These are phyloP conservation scores for Tuta absoluta DNA, from an alignment of 2,888 invertebrate species.

Conservation along the genomic window DNA sequence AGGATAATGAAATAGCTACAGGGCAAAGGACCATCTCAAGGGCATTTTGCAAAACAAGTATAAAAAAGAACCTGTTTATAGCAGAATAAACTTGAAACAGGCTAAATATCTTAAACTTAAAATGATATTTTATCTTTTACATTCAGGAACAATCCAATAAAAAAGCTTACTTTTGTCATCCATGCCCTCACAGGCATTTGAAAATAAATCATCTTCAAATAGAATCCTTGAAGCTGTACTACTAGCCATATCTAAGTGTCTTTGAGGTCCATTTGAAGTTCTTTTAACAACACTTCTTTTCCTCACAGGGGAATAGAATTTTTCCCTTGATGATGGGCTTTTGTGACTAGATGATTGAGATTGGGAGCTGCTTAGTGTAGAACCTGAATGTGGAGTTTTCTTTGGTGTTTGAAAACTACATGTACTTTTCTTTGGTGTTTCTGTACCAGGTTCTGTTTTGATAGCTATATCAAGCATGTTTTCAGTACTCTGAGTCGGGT, in stretches of 20 bases:
- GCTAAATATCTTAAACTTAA: too few species aligned
- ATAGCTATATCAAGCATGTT: background rate
- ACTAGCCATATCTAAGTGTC: slow-evolving; percentile 46
- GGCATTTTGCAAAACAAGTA: too few species aligned
- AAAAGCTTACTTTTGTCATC: slow-evolving; percentile 69
- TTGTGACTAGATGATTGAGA: slow-evolving; percentile 32
- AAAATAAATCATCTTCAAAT: slow-evolving; percentile 36
- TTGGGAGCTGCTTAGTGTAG: slow-evolving; percentile 20
- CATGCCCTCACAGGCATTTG: slow-evolving; percentile 43
- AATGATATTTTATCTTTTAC: too few species aligned
- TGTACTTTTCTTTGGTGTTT: slow-evolving; percentile 36
- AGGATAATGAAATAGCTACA: too few species aligned
- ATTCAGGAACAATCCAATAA: too few species aligned
- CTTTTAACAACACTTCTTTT: slow-evolving; percentile 50
- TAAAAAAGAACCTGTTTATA: too few species aligned
- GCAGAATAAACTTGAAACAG: too few species aligned
- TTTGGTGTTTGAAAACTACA: slow-evolving; percentile 35
- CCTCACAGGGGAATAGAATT: slow-evolving; percentile 63
- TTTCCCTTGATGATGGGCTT: slow-evolving; percentile 44
- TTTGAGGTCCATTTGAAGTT: slow-evolving; percentile 48
- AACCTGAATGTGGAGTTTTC: slow-evolving; percentile 20
- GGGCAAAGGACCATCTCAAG: too few species aligned
- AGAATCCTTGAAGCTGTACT: slow-evolving; percentile 26
- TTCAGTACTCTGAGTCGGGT: slow-evolving; percentile 1
- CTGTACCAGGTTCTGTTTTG: slow-evolving; percentile 4